Base-by-base conservation (phyloP, 2,113 vertebrate species). In the Takifugu flavidus region DNA sequence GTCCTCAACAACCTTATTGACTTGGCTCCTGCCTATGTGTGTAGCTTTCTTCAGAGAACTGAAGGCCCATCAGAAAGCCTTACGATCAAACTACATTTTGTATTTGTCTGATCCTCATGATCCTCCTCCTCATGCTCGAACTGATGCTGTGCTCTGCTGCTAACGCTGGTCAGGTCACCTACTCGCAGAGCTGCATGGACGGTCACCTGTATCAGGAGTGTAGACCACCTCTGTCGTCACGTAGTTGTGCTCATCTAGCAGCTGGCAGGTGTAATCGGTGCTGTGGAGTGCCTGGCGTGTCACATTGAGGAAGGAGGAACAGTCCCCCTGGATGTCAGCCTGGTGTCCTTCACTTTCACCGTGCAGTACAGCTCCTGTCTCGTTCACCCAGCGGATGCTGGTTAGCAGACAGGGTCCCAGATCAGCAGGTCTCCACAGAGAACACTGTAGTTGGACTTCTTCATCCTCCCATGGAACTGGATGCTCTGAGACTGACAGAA, bases 191-290 rank as follows among this genome's bases (percentile, higher is more conserved):
- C 29, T 6, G 29, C 4, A 31, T 3, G 29, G 29, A 6, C 29
- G 29, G 29, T 31, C 15, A 74, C 70, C 62, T 58, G 4, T 15
- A 2, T 10, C 49, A n/a, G 20, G 11, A 25, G 71, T 31, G 74
- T 61, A 64, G 25, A 59, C 27, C 15, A 15, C 53, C 11, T 68
- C 2, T 53, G 67, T 31, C 68, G 0, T 1, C 1, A 65, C 55
- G 0, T 0, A 2, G 1, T 34, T 39, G 0, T 1, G 0, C 0
- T 42, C 0, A 11, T 62, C 11, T 12, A 62, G 6, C 7, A 53
- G 12, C 59, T 72, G 69, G 64, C 79, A 82, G 62, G 15, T 77
- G 72, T 56, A 71, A 5, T 0, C 78, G 62, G 46, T 74, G 55
- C 44, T 58, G 13, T 0, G 1, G 0, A 2, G 13, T 2, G 20